Evolutionary conservation across 2,113 vertebrate species (phyloP).

Genomic region (Beaufortia kweichowensis): DNA sequence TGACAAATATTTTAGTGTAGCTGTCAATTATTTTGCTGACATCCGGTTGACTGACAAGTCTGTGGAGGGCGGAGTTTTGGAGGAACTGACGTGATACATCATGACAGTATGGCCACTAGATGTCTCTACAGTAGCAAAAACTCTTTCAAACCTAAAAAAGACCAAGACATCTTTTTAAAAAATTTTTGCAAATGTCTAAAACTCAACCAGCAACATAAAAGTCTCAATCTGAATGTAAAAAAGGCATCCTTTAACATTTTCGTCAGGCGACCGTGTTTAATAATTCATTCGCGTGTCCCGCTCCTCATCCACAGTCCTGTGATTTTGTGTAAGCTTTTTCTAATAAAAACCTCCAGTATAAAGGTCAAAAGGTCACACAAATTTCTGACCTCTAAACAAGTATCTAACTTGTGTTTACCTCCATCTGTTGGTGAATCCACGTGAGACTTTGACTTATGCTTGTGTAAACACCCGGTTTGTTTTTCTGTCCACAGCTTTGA

Average conservation of each 20-base stretch:
- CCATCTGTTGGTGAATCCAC: slow-evolving; percentile 86
- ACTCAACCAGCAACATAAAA: no score
- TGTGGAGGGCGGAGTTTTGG: no score
- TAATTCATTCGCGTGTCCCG: background rate
- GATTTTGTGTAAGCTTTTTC: background rate
- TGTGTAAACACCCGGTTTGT: slow-evolving; percentile 83
- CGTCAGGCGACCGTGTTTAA: background rate
- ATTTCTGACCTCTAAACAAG: no score
- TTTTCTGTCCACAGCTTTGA: slow-evolving; percentile 77
- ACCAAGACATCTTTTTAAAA: no score
- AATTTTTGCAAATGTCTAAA: no score
- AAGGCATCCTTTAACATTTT: no score
- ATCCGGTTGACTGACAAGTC: background rate
- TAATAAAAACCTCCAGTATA: no score
- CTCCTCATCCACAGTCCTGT: background rate
- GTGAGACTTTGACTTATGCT: slow-evolving; percentile 76
- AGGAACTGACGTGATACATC: background rate
- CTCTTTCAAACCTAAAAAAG: background rate
- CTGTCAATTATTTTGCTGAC: no score
- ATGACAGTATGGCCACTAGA: background rate
- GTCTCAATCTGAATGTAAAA: background rate
- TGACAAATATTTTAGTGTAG: no score
- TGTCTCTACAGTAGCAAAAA: background rate
- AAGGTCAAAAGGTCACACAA: no score
- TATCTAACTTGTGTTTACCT: slow-evolving; percentile 67